Percentiles rank a stretch among this genome's conserved stretches.
Evolutionary conservation across 30 jellyfish, hydroid and myxozoan species (phyloP).

Genomic region (Chrysaora quinquecirrha): DNA sequence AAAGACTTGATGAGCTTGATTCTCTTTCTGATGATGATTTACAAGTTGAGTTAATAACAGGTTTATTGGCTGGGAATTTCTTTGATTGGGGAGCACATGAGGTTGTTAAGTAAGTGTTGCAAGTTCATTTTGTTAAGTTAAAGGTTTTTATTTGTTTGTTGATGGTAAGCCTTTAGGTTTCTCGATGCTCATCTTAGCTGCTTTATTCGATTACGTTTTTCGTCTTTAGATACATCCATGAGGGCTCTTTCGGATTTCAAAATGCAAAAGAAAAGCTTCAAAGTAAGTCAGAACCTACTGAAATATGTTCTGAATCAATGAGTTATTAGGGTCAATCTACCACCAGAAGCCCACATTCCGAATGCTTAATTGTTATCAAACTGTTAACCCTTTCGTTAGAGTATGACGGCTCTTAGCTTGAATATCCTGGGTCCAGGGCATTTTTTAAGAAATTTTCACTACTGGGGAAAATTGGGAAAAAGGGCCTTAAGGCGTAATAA

Average conservation of each 20-base stretch:
- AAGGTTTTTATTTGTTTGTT: not conserved
- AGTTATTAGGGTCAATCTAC: too few relatives aligned
- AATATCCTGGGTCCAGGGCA: too few relatives aligned
- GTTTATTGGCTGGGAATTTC: slow-evolving; percentile 93
- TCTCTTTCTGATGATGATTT: slow-evolving; percentile 29
- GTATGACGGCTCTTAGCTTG: not conserved
- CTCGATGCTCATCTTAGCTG: not conserved
- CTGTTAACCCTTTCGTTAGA: not conserved
- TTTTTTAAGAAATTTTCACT: too few relatives aligned
- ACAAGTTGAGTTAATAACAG: slow-evolving; percentile 69
- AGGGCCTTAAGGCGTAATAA: too few relatives aligned
- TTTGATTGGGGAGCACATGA: slow-evolving; percentile 97
- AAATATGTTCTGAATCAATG: too few relatives aligned
- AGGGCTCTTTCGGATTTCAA: slow-evolving; percentile 40
- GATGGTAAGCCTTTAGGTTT: not conserved
- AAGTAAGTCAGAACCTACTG: slow-evolving; percentile 20
- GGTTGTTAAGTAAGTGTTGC: slow-evolving; percentile 68
- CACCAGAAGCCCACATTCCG: too few relatives aligned
- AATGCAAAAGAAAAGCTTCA: slow-evolving; percentile 67
- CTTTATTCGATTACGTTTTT: not conserved
- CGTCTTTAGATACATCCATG: slow-evolving; percentile 54
- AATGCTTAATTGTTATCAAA: not conserved
- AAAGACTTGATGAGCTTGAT: slow-evolving; percentile 55
- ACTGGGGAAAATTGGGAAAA: too few relatives aligned
- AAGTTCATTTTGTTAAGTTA: not conserved